Base-by-base conservation (phyloP, 2,113 vertebrate species). In the Beaufortia kweichowensis region DNA sequence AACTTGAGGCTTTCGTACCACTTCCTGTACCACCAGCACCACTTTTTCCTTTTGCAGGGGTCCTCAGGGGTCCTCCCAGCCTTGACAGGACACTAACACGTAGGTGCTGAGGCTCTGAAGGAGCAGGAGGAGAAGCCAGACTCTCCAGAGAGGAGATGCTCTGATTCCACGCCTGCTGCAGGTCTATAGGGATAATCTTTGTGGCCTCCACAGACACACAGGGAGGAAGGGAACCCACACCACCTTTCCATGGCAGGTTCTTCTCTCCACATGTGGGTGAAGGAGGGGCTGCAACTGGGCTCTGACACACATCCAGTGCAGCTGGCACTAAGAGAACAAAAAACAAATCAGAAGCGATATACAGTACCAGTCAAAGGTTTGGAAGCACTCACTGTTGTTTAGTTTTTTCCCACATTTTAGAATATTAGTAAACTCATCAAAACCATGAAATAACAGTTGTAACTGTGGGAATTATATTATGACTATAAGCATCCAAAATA, bases 71-170 rank as follows among this genome's bases (percentile, higher is more conserved):
- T 43, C 82, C 90, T 23, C 89, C 83, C 77, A 90, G 86, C 17
- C 91, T 88, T 12, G 90, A 88, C 31, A 92, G 89, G 78, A 88
- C 87, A 31, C 84, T 89, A 55, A 90, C 80, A 3, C 89, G 90
- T 5, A 89, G 91, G 75, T 91, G 87, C 31, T 82, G n/a, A 19
- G 0, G 85, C 46, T 90, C 91, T n/a, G 92, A 79, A 0, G 83
- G 85, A n/a, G 90, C 89, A 0, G 94, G 91, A 0, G 96, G 95
- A 1, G 95, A 97, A n/a, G 94, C 92, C 3, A 97, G 88, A 86
- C 96, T 97, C 87, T 98, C 96, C 82, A 97, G 86, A 55, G 96
- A 98, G 0, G 95, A 98, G 85, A 98, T 96, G 89, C 96, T 98
- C 91, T 98, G 96, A 88, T 96, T 95, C 96, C 96, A 98, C 0